A percentile compares a stretch with the other conserved stretches of the same genome.
These are phyloP conservation scores for Coranthus polyacanthus DNA, from an alignment of 2,797 vertebrate genomes.

Conservation along the genomic window DNA sequence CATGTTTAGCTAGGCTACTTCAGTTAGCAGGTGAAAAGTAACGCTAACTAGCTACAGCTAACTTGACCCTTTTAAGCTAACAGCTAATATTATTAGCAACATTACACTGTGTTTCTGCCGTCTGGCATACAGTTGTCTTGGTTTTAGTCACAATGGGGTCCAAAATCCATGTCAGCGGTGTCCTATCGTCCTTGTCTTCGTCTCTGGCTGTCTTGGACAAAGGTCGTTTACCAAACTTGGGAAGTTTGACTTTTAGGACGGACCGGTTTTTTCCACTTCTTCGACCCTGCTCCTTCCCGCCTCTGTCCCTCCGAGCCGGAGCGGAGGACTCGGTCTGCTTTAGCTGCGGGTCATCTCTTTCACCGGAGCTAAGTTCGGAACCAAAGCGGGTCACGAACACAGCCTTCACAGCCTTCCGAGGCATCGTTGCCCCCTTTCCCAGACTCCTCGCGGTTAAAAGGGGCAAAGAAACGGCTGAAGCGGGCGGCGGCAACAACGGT, in stretches of 20 bases:
- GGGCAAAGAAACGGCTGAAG: too few species aligned
- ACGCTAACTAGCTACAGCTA: neutral
- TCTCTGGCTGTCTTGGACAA: neutral
- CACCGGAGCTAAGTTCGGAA: conserved; percentile 33
- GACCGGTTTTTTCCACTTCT: neutral
- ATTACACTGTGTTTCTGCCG: conserved; percentile 17
- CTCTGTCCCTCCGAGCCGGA: neutral
- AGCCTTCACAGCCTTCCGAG: neutral
- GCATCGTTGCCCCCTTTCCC: conserved; percentile 18
- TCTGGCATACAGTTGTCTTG: neutral
- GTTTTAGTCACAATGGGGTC: neutral
- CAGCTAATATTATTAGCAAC: neutral
- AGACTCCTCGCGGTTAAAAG: neutral
- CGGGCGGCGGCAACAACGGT: too few species aligned
- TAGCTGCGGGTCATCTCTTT: neutral
- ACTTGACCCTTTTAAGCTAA: too few species aligned
- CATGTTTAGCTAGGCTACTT: neutral
- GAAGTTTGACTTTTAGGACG: conserved; percentile 52
- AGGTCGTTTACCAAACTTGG: neutral
- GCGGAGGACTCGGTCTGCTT: neutral
- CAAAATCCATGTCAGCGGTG: neutral
- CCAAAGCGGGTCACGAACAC: conserved; percentile 19
- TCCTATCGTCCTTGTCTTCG: neutral
- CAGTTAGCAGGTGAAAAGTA: rapidly evolving
- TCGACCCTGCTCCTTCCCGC: conserved; percentile 10